Conservation (phyloP, 2,113 vertebrate species). For the Neogobius melanostomus region DNA sequence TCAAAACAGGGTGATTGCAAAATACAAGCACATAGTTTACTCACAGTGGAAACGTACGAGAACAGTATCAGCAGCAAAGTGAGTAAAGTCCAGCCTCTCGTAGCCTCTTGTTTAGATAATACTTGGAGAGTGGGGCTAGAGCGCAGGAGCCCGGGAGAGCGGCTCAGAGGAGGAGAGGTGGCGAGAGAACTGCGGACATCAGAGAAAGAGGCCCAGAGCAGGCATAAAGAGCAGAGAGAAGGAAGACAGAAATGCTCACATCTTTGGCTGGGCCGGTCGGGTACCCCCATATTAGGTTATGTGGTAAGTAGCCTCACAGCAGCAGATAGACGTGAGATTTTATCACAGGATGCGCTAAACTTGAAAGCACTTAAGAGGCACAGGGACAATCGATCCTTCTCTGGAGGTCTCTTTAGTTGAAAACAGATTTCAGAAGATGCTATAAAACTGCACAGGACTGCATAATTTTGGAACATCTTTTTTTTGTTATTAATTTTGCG, state of each 20-base stretch:
- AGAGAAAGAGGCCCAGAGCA: conserved; percentile 8
- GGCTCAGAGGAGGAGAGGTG: conserved; percentile 21
- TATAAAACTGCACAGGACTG: background rate
- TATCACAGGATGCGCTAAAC: conserved; percentile 64
- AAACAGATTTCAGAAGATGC: conserved; percentile 21
- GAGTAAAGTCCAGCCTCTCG: conserved; percentile 41
- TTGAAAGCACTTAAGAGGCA: conserved; percentile 34
- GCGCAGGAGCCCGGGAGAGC: conserved; percentile 17
- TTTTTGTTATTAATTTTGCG: no score
- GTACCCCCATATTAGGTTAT: conserved; percentile 78
- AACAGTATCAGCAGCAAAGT: conserved; percentile 34
- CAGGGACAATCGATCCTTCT: conserved; percentile 51
- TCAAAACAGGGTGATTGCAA: conserved; percentile 33
- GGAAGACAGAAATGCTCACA: conserved; percentile 17
- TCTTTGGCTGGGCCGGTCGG: conserved; percentile 31
- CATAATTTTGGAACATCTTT: no score
- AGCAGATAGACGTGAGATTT: conserved; percentile 53
- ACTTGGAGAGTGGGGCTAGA: conserved; percentile 37
- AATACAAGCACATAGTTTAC: conserved; percentile 46
- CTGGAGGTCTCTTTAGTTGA: conserved; percentile 17
- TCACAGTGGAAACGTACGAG: conserved; percentile 53
- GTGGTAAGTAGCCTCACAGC: conserved; percentile 43
- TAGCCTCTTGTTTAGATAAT: conserved; percentile 51
- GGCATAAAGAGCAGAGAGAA: conserved; percentile 5
- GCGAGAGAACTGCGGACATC: conserved; percentile 25